These are phyloP conservation scores for Drosophila pruinosa DNA, from an alignment of 1,140 invertebrate genomes.

Conservation along the genomic window DNA sequence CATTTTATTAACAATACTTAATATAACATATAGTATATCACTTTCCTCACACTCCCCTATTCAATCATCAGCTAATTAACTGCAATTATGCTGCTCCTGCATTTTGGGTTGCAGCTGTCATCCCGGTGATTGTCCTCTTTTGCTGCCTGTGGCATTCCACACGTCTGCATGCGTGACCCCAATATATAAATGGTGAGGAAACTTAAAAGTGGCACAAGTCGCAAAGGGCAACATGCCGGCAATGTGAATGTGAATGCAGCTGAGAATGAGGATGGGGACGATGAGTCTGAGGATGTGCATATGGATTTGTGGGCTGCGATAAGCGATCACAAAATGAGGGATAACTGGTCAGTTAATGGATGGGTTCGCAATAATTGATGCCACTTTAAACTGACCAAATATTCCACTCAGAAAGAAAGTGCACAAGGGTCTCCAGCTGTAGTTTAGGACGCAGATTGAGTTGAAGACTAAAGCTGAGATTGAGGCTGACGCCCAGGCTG, in stretches of 20 bases:
- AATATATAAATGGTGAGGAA: constrained; percentile 30
- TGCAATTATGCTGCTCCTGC: constrained; percentile 17
- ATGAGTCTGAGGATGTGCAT: constrained; percentile 38
- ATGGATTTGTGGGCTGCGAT: constrained; percentile 67
- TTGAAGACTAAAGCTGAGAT: neutral
- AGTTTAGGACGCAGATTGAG: neutral
- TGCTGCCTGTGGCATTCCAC: constrained; percentile 12
- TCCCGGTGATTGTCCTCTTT: neutral
- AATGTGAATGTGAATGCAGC: constrained; percentile 4
- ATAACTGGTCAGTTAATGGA: constrained; percentile 76
- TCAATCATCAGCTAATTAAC: constrained; percentile 17
- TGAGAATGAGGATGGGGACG: constrained; percentile 4
- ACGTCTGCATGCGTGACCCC: constrained; percentile 71
- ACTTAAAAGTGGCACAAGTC: constrained; percentile 51
- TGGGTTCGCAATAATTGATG: constrained; percentile 77
- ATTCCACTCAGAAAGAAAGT: constrained; percentile 53
- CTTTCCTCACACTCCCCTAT: neutral
- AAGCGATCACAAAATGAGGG: constrained; percentile 75
- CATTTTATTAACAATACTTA: too few species aligned
- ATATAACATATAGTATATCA: neutral
- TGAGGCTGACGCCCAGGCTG: neutral
- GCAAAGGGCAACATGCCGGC: constrained; percentile 37
- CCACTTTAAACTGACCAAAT: constrained; percentile 71
- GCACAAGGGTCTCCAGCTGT: constrained; percentile 45
- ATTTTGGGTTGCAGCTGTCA: constrained; percentile 6